These are phyloP conservation scores for Rapana venosa DNA, from an alignment of 2,888 invertebrate species.

Conservation along the genomic window DNA sequence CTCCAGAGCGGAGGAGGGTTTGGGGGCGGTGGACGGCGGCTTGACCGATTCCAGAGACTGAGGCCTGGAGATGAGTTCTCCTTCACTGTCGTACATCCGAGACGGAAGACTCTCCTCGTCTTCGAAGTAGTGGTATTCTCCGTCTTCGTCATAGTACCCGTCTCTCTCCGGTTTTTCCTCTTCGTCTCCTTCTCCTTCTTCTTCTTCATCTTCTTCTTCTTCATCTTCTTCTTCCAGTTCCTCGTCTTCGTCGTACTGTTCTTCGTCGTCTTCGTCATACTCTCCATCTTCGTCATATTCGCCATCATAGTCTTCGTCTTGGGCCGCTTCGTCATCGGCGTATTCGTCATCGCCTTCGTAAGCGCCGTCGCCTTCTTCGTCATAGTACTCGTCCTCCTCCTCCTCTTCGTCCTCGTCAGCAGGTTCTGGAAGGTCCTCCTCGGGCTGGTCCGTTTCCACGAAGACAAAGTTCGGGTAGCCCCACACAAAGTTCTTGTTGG, in stretches of 20 bases:
- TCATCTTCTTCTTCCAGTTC: background rate
- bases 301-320: background rate
- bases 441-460: slow-evolving; percentile 19
- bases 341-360: background rate
- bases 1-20: slow-evolving; percentile 30
- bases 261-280: background rate
- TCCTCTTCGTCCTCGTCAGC: background rate
- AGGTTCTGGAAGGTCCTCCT: background rate
- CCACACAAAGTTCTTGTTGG: slow-evolving; percentile 36
- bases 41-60: background rate
- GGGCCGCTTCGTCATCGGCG: background rate
- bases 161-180: slow-evolving; percentile 24
- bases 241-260: background rate
- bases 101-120: slow-evolving; percentile 7
- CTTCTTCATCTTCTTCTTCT: background rate
- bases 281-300: slow-evolving; percentile 20
- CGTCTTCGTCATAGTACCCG: slow-evolving; percentile 35
- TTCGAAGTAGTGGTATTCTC: slow-evolving; percentile 9
- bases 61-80: slow-evolving; percentile 7
- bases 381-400: background rate
- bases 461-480: slow-evolving; percentile 36
- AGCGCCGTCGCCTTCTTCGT: background rate
- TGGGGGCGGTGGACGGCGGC: background rate
- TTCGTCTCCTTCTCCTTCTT: slow-evolving; percentile 6
- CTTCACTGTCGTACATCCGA: slow-evolving; percentile 25